Evolutionary conservation across 1,140 invertebrate species (phyloP), one percentile per base, ranked within the genome.

Genomic region (Drosophila mojavensis): DNA sequence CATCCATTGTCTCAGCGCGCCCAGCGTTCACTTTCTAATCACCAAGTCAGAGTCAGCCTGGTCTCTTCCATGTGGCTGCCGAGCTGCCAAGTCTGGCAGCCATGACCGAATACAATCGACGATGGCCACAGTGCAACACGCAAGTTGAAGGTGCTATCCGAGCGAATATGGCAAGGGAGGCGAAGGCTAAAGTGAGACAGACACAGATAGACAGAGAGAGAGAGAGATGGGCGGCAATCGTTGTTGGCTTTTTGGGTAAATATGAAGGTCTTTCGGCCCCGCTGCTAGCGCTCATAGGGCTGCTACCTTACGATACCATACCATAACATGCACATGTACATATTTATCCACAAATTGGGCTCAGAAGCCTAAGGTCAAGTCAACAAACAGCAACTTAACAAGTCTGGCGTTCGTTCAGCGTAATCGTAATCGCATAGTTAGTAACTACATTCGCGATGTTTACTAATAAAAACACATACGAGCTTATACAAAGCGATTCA

Each of bases 81-180:
- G 88, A 50, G 74, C 65, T 69, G 72, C 47, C 68, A 79, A 59
- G 56, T 53, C 50, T 63, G 62, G 63, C 69, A 89, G 84, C 83
- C 84, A 88, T 88, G 83, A 88, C 79, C 83, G 83, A 85, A 80
- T 88, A 84, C 85, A 81, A 80, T 81, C 65, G 82, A 47, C 81
- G 81, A 70, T 54, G 62, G 67, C 67, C 43, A 47, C 55, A 63
- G 47, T 48, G 54, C 36, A 56, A 75, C 76, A 78, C 74, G 82
- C 83, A 85, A 85, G 81, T 85, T 85, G 82, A 86, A 86, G 82
- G 82, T 82, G 73, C 68, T 66, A 60, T 53, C 43, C 45, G n/a
- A 39, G 36, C 55, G 24, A 45, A 71, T 73, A 54, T 59, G 58
- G 56, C n/a, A 15, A 54, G 70, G 26, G 13, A 26, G 28, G 5